Conservation (phyloP, 2,888 invertebrate species). For the Mimumesa dahlbomi region DNA sequence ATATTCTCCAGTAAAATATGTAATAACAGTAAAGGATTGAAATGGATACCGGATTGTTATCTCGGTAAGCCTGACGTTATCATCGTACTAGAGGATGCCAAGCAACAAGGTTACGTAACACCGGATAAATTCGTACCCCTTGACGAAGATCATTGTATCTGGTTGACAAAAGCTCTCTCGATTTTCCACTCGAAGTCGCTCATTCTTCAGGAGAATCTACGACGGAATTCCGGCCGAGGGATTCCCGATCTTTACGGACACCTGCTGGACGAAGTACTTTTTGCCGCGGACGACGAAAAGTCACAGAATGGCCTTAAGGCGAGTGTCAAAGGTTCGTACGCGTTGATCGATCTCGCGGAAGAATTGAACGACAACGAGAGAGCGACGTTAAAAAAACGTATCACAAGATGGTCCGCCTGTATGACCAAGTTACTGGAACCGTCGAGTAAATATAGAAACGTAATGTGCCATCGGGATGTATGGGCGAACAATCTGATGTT, state of each 20-base stretch:
- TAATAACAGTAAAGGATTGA: constrained; percentile 12
- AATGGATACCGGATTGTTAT: constrained; percentile 64
- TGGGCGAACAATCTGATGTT: constrained; percentile 75
- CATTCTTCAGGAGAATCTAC: constrained; percentile 65
- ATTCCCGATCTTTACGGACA: constrained; percentile 57
- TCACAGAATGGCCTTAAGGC: constrained; percentile 18
- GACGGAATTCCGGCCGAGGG: constrained; percentile 38
- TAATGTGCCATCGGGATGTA: constrained; percentile 73
- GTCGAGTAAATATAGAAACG: constrained; percentile 56
- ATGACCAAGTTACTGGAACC: constrained; percentile 39
- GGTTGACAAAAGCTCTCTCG: constrained; percentile 61
- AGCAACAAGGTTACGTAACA: constrained; percentile 56
- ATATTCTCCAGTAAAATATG: too few relatives aligned
- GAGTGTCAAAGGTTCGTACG: constrained; percentile 30
- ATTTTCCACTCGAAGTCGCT: constrained; percentile 72
- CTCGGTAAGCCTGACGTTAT: constrained; percentile 54
- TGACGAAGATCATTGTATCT: constrained; percentile 66
- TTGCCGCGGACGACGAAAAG: constrained; percentile 18
- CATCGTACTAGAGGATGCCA: constrained; percentile 69
- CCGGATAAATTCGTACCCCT: constrained; percentile 62
- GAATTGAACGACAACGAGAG: constrained; percentile 48
- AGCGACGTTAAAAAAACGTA: constrained; percentile 42
- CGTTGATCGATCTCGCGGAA: constrained; percentile 51
- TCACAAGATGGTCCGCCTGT: constrained; percentile 35
- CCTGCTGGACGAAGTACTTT: constrained; percentile 53